phyloP scores from a whole-genome alignment of 2,888 invertebrate species.

The Pristionchus japonicus region DNA sequence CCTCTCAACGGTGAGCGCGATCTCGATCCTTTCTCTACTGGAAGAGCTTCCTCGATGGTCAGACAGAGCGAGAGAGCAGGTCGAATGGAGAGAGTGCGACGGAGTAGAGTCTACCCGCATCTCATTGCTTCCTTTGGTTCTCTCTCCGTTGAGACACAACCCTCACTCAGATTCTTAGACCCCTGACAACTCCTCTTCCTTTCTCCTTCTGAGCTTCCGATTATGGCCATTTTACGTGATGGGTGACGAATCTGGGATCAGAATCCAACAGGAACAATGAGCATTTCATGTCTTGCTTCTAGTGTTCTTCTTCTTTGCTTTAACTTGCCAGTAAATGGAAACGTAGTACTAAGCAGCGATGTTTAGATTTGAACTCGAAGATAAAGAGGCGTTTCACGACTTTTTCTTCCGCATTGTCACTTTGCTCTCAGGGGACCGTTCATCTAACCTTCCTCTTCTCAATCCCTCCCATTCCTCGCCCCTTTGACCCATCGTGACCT shows the following conservation, averaged over 20 bases:
- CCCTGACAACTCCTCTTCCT: neutral
- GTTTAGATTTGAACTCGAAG: neutral
- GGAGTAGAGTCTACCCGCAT: neutral
- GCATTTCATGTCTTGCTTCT: neutral
- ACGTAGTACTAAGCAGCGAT: neutral
- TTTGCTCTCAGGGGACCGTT: neutral
- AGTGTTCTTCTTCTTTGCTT: no score
- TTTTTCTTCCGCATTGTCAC: neutral
- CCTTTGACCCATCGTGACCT: neutral
- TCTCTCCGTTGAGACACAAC: neutral
- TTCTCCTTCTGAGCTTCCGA: neutral
- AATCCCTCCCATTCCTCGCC: neutral
- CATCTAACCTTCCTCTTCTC: neutral
- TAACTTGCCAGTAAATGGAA: no score
- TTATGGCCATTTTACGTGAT: neutral
- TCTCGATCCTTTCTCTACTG: neutral
- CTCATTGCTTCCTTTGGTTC: neutral
- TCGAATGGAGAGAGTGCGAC: neutral
- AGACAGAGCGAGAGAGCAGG: neutral
- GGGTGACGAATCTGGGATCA: neutral
- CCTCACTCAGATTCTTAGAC: neutral
- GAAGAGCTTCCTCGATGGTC: neutral
- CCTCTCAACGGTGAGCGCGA: neutral
- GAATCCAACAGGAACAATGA: neutral
- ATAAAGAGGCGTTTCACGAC: neutral